A percentile compares a stretch with the other conserved stretches of the same genome.
These are phyloP conservation scores for Limosa lapponica DNA, from an alignment of 2,797 vertebrate genomes.

Conservation along the genomic window DNA sequence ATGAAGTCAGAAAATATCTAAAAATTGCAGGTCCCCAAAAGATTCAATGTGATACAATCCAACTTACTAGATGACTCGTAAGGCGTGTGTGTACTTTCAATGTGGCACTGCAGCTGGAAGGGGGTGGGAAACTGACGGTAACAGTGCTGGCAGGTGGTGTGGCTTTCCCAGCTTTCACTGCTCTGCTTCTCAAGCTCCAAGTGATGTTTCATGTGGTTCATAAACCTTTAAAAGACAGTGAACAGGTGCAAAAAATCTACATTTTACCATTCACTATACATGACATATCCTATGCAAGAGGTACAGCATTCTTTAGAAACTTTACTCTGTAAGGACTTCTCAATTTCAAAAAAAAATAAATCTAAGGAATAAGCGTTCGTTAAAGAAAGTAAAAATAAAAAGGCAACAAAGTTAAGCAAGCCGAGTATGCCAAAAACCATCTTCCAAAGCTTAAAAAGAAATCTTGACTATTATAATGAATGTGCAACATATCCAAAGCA, in stretches of 20 bases:
- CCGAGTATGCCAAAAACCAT: background rate
- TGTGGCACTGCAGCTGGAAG: slow-evolving; percentile 98
- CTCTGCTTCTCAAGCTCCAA: slow-evolving; percentile 98
- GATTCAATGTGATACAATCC: background rate
- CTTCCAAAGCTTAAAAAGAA: background rate
- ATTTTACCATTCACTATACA: background rate
- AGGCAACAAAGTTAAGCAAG: background rate
- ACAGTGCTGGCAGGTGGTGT: slow-evolving; percentile 98
- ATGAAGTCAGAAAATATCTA: background rate
- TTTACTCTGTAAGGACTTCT: background rate
- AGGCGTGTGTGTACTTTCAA: slow-evolving; percentile 94
- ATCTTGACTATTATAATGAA: background rate
- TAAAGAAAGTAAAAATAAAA: background rate
- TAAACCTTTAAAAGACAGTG: slow-evolving; percentile 85
- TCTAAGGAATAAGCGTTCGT: background rate
- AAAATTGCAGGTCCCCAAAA: background rate
- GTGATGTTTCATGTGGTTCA: slow-evolving; percentile 99
- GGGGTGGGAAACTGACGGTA: slow-evolving; percentile 97
- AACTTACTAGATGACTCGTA: slow-evolving; percentile 93
- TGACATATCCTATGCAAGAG: background rate
- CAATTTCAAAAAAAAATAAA: background rate
- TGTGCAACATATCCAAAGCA: background rate
- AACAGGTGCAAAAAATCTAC: slow-evolving; percentile 22
- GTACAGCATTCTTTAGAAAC: background rate
- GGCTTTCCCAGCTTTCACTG: slow-evolving; percentile 98